Conservation (phyloP, 2,113 vertebrate genomes). For the Ammospiza nelsoni region DNA sequence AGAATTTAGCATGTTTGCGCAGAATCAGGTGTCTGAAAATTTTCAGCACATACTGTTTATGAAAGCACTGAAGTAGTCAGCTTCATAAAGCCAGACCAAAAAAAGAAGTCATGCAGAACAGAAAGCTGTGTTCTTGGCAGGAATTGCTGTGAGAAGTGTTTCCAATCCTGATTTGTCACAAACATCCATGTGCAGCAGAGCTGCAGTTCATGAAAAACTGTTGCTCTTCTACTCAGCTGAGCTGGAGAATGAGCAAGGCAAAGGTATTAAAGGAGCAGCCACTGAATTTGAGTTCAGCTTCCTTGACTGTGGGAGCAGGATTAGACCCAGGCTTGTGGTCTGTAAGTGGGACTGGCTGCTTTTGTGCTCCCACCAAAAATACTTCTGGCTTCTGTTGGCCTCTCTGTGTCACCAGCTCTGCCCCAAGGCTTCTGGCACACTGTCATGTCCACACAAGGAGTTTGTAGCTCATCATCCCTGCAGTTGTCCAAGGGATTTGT, state of each 20-base stretch:
- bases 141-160: slow-evolving; percentile 17
- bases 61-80: slow-evolving; percentile 38
- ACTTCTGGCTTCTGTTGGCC: not conserved
- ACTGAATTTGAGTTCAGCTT: not conserved
- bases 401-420: not conserved
- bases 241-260: not conserved
- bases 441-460: not conserved
- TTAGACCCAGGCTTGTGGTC: not conserved
- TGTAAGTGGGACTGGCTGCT: not conserved
- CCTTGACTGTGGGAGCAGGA: not conserved
- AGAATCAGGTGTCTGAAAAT: slow-evolving; percentile 65
- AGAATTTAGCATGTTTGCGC: slow-evolving; percentile 57
- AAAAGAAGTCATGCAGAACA: slow-evolving; percentile 64
- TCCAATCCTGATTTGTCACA: slow-evolving; percentile 44
- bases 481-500: not conserved
- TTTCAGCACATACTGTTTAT: slow-evolving; percentile 37
- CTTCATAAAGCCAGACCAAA: slow-evolving; percentile 57
- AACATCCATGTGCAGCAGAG: slow-evolving; percentile 4
- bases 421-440: not conserved
- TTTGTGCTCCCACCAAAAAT: not conserved
- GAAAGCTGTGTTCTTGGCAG: slow-evolving; percentile 58
- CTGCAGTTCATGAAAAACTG: not conserved
- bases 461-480: not conserved
- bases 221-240: not conserved
- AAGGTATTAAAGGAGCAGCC: not conserved